Base-by-base conservation (phyloP, 64 coral and sea anemone species). In the Actinia tenebrosa region DNA sequence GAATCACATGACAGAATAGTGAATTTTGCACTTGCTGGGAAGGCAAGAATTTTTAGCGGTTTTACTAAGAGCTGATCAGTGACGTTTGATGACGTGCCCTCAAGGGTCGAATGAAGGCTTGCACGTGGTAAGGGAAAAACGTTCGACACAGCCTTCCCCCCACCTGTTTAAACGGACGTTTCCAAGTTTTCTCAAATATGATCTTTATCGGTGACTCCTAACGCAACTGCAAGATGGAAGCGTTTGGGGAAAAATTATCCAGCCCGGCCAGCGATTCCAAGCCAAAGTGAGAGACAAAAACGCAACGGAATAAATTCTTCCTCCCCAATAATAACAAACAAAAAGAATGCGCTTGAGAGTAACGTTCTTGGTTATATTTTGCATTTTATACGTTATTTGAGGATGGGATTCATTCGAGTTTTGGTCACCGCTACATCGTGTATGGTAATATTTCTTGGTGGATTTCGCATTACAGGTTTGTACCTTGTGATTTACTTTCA, bases 121-220 rank as follows among this genome's bases (percentile, higher is more conserved):
- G 45, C 79, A 81, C 79, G 79, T 81, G 79, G 79, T 81, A 37
- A n/a, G 50, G 27, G 13, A 42, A 42, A 75, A 75, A 30, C 27
- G 1, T 26, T 75, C 69, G 53, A 50, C 79, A 81, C 79, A 81
- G 79, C 16, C 79, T 50, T 81, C 45, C 79, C 26, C 44, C 30
- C 83, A 85, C 83, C 83, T 85, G 83, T 85, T 85, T 85, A 85
- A 85, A 85, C 83, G 83, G 23, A 85, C 50, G 53, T 83, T 83
- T 83, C 19, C 46, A 52, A 53, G 83, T 60, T 60, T 85, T 62
- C 60, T 85, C 26, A 61, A 85, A 85, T 43, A 43, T 85, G 83
- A 85, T 85, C 19, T n/a, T 54, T 59, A 85, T 85, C 83, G 46
- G 2, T 85, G 83, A 58, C 83, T 62, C 60, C 63, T 59, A 19